phyloP scores from a whole-genome alignment of 2,888 invertebrate species.

The Argyra leucocephala region DNA sequence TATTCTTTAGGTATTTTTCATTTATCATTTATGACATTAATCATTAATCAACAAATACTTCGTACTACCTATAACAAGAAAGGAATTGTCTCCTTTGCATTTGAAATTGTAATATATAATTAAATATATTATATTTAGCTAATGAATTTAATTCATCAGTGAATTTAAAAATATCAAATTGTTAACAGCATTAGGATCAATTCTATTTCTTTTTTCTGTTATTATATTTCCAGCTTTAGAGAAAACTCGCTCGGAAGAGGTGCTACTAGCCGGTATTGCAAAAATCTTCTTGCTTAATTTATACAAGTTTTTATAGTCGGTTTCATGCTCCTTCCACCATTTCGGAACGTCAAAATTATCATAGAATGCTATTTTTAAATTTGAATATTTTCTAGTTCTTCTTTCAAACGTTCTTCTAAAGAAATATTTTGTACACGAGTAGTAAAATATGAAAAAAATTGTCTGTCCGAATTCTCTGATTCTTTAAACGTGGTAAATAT shows the following conservation, averaged over 20 bases:
- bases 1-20: too few species aligned
- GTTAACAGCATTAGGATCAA: background rate
- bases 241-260: background rate
- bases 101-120: too few species aligned
- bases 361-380: background rate
- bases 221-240: background rate
- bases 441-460: background rate
- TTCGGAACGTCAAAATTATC: background rate
- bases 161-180: constrained; percentile 8
- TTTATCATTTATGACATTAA: too few species aligned
- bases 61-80: too few species aligned
- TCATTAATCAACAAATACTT: too few species aligned
- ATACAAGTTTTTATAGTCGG: background rate
- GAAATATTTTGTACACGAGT: background rate
- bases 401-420: background rate
- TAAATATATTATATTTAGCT: too few species aligned
- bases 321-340: background rate
- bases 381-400: constrained; percentile 5
- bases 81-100: too few species aligned
- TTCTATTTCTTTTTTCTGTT: background rate
- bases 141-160: too few species aligned
- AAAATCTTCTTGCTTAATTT: background rate
- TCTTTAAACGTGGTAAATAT: background rate
- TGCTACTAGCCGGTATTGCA: background rate
- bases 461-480: background rate